These are phyloP conservation scores for Drosophila subsilvestris DNA, from an alignment of 2,888 invertebrate genomes.

Conservation along the genomic window DNA sequence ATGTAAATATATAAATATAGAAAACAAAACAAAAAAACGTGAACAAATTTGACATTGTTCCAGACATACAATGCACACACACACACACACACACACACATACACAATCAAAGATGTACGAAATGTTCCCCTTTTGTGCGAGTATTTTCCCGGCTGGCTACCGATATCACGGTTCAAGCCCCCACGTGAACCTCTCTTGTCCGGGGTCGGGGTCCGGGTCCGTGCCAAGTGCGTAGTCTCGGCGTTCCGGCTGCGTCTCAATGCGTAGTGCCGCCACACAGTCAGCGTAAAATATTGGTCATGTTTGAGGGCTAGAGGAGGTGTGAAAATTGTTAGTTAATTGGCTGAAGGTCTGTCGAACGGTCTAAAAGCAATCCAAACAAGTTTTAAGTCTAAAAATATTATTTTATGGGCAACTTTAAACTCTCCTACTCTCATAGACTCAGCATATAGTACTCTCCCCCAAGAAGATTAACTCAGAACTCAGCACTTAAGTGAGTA, in stretches of 20 bases:
- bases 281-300: slow-evolving; percentile 30
- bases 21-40: background rate
- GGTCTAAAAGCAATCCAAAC: too few relatives aligned
- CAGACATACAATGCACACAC: background rate
- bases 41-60: background rate
- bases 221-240: background rate
- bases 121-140: too few relatives aligned
- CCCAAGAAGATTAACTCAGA: too few relatives aligned
- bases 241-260: background rate
- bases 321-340: slow-evolving; percentile 20
- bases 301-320: slow-evolving; percentile 20
- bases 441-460: too few relatives aligned
- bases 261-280: slow-evolving; percentile 4
- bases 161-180: background rate
- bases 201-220: background rate
- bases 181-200: background rate
- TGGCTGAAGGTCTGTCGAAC: background rate
- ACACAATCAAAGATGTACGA: too few relatives aligned
- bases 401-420: background rate
- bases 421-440: too few relatives aligned
- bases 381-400: background rate
- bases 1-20: slow-evolving; percentile 1
- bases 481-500: too few relatives aligned
- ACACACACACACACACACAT: too few relatives aligned
- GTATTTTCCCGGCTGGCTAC: too few relatives aligned